These are phyloP conservation scores for Acromyrmex charruanus DNA, from an alignment of 1,140 invertebrate genomes.

Conservation along the genomic window DNA sequence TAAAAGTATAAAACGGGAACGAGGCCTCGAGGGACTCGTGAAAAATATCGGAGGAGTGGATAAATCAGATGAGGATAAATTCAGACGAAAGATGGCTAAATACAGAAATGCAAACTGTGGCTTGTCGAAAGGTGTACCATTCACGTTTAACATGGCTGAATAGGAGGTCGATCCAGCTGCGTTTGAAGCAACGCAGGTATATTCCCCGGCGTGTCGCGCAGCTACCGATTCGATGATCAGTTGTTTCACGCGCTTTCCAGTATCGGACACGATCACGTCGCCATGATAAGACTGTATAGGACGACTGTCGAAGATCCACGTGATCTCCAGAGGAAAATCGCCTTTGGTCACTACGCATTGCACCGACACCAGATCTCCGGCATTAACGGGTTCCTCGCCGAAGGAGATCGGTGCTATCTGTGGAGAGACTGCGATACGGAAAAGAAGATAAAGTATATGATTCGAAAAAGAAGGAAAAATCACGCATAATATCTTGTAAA, in stretches of 20 bases:
- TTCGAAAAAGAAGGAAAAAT: background rate
- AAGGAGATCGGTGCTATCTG: slow-evolving; percentile 90
- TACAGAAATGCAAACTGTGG: slow-evolving; percentile 9
- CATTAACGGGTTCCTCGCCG: slow-evolving; percentile 90
- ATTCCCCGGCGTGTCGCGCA: slow-evolving; percentile 91
- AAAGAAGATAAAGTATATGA: slow-evolving; percentile 52
- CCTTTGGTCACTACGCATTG: slow-evolving; percentile 91
- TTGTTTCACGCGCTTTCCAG: slow-evolving; percentile 87
- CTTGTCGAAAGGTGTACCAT: slow-evolving; percentile 88
- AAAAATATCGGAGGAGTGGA: background rate
- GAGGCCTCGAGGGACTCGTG: background rate
- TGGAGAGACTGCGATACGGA: slow-evolving; percentile 86
- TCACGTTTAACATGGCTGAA: slow-evolving; percentile 90
- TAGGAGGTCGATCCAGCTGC: slow-evolving; percentile 90
- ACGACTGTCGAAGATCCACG: slow-evolving; percentile 88
- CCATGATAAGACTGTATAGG: slow-evolving; percentile 78
- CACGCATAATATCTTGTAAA: background rate
- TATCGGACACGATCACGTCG: slow-evolving; percentile 84
- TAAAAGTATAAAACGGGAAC: background rate
- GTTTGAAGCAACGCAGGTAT: slow-evolving; percentile 93
- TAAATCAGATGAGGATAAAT: slow-evolving; percentile 3
- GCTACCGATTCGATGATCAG: slow-evolving; percentile 92
- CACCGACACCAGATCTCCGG: slow-evolving; percentile 91
- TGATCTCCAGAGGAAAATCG: slow-evolving; percentile 90
- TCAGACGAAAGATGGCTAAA: slow-evolving; percentile 19